Conservation (phyloP, 1,140 invertebrate species). For the Musca domestica region DNA sequence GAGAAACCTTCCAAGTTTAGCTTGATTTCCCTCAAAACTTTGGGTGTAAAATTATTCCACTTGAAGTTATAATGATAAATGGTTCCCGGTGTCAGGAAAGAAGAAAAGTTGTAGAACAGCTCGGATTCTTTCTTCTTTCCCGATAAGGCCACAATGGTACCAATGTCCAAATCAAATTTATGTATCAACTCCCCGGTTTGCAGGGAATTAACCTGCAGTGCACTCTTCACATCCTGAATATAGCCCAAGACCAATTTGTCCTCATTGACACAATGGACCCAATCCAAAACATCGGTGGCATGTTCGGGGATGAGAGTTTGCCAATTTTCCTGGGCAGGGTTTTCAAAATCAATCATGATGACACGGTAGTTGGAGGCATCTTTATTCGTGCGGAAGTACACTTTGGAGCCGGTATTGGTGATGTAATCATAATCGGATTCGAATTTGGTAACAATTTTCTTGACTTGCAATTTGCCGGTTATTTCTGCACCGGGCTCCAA, state of each 20-base stretch:
- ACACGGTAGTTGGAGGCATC: constrained; percentile 90
- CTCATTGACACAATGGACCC: constrained; percentile 76
- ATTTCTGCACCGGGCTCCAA: constrained; percentile 64
- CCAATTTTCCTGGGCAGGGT: constrained; percentile 79
- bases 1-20: constrained; percentile 85
- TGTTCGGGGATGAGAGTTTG: constrained; percentile 82
- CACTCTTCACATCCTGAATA: constrained; percentile 92
- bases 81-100: constrained; percentile 83
- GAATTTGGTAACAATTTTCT: constrained; percentile 81
- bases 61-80: constrained; percentile 87
- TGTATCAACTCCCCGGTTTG: constrained; percentile 71
- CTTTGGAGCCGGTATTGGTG: constrained; percentile 80
- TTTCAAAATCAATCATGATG: constrained; percentile 81
- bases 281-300: constrained; percentile 83
- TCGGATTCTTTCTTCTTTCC: constrained; percentile 83
- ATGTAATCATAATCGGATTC: constrained; percentile 96
- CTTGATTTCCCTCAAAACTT: constrained; percentile 63
- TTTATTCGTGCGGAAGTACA: constrained; percentile 91
- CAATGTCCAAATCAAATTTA: constrained; percentile 79
- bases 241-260: constrained; percentile 91
- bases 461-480: constrained; percentile 64
- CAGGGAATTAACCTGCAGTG: constrained; percentile 79
- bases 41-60: constrained; percentile 62
- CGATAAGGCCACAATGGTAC: constrained; percentile 79
- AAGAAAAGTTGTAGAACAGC: constrained; percentile 92